These are phyloP conservation scores for Alsophila aescularia DNA, from an alignment of 2,888 invertebrate genomes.

Conservation along the genomic window DNA sequence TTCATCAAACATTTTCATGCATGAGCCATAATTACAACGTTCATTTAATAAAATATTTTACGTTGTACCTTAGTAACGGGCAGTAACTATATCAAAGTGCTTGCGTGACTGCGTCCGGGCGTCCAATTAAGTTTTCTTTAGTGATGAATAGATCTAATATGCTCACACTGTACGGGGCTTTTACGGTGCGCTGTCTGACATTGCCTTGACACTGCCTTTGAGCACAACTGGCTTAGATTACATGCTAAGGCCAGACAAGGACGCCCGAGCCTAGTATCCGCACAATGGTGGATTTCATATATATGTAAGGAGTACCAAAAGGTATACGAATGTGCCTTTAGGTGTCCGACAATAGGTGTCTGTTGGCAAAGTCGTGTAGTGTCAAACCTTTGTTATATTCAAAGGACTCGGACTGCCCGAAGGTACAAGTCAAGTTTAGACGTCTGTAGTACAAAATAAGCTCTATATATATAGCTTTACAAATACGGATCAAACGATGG, in stretches of 20 bases:
- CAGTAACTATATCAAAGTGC: slow-evolving; percentile 42
- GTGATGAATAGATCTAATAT: slow-evolving; percentile 69
- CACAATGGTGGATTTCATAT: slow-evolving; percentile 1
- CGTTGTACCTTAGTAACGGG: slow-evolving; percentile 11
- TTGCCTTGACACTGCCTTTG: slow-evolving; percentile 30
- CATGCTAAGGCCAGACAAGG: background rate
- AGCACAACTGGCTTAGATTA: slow-evolving; percentile 4
- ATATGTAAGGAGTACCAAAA: slow-evolving; percentile 4
- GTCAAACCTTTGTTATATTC: background rate
- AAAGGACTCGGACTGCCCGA: background rate
- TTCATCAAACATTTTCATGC: background rate
- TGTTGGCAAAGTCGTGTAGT: slow-evolving; percentile 9
- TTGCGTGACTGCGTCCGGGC: slow-evolving; percentile 61
- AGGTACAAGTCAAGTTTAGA: background rate
- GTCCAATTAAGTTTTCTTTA: slow-evolving; percentile 74
- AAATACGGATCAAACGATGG: too few relatives aligned
- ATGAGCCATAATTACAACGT: slow-evolving; percentile 9
- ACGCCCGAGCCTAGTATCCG: background rate
- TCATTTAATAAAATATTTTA: slow-evolving; percentile 32
- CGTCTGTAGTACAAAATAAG: too few relatives aligned
- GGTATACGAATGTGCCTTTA: background rate
- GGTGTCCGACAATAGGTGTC: slow-evolving; percentile 8
- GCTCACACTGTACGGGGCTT: slow-evolving; percentile 4
- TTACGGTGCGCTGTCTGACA: slow-evolving; percentile 26
- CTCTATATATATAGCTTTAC: too few relatives aligned